Evolutionary conservation across 2,113 vertebrate species (phyloP), one percentile per base, ranked within the genome.

Genomic region (Apteryx mantelli): DNA sequence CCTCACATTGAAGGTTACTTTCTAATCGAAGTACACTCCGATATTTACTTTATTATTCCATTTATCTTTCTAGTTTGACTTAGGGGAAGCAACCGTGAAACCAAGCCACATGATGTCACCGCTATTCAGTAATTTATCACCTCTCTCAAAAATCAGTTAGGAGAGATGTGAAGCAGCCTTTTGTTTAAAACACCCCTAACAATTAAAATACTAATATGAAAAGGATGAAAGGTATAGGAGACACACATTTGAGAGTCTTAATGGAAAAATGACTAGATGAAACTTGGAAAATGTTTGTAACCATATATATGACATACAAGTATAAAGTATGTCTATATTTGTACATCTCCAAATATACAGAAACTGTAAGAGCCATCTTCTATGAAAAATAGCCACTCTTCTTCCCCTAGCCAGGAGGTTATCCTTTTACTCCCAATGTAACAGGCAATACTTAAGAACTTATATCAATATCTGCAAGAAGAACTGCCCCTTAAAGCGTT

Each of bases 381-480:
- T 64, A 32, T 44, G 53, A 53, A 73, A 25, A 11, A 2, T 38
- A 68, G 34, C 30, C 64, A 74, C 36, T 36, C 26, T 42, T 80
- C 42, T 18, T 48, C 19, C 30, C 63, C 58, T 68, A 91, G 34
- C 25, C 46, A 73, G 53, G 46, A 92, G 14, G 12, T 86, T 36
- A 86, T 71, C 17, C 52, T 22, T 71, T 82, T 73, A 56, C 16
- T 91, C 63, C 20, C 68, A 68, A 9, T 1, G 9, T 56, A 73
- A 42, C 32, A 76, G 36, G 55, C 88, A 77, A 87, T 4, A 83
- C 3, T 36, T 55, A 91, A 60, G 71, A 42, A 77, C 56, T 91
- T 89, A 66, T 82, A 87, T 44, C 89, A 89, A 21, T 22, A 89
- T 38, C 26, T 93, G 82, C 56, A 94, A 91, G 94, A 55, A 94